Conservation (phyloP, 2,797 vertebrate genomes). For the Odontamblyopus rebecca region DNA sequence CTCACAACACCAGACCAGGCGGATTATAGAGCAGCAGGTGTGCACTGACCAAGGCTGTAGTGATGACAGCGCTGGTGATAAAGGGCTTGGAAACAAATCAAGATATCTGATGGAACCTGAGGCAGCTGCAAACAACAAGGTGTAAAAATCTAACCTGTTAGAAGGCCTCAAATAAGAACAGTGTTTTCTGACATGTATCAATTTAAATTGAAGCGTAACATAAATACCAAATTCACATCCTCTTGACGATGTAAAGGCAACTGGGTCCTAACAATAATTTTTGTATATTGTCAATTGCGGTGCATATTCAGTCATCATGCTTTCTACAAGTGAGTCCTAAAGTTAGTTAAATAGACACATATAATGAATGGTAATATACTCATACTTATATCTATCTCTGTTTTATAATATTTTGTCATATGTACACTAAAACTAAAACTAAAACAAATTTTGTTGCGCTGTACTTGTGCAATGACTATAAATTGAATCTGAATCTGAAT, state of each 20-base stretch:
- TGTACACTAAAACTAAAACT: no score
- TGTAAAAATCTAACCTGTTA: conserved; percentile 19
- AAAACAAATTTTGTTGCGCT: no score
- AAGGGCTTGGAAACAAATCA: conserved; percentile 39
- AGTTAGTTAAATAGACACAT: no score
- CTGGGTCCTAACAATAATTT: no score
- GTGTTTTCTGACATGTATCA: neutral
- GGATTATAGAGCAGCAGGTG: conserved; percentile 49
- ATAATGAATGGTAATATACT: no score
- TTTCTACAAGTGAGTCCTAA: no score
- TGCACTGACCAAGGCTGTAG: conserved; percentile 20
- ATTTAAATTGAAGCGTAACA: neutral
- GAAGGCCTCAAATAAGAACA: neutral
- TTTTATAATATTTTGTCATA: no score
- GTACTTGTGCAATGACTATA: no score
- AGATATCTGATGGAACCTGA: conserved; percentile 53
- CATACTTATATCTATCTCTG: no score
- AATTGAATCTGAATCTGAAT: neutral
- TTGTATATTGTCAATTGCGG: no score
- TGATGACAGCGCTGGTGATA: conserved; percentile 45
- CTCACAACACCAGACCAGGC: conserved; percentile 37
- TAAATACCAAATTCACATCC: neutral
- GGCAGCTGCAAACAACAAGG: conserved; percentile 47
- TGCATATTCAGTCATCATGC: no score
- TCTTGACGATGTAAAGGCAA: neutral